A percentile compares a stretch with the other conserved stretches of the same genome.
These are phyloP conservation scores for Turritopsis dohrnii DNA, from an alignment of 30 jellyfish, hydroid and myxozoan species.

Conservation along the genomic window DNA sequence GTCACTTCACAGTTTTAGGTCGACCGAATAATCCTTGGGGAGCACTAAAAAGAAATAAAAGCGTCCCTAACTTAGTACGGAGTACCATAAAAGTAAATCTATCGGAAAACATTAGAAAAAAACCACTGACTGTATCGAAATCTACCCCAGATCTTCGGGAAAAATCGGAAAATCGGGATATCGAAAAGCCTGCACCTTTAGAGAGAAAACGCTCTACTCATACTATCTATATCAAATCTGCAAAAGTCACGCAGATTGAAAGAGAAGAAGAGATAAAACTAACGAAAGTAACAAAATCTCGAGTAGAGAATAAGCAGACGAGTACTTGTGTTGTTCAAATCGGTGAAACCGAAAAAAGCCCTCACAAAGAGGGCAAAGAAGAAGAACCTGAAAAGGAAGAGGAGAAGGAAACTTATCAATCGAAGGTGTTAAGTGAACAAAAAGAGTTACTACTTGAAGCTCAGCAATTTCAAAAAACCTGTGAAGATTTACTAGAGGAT, in stretches of 20 bases:
- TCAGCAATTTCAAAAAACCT: slow-evolving; percentile 5
- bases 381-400: not conserved
- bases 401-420: not conserved
- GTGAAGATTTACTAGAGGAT: slow-evolving; percentile 14
- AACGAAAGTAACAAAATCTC: not conserved
- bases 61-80: not conserved
- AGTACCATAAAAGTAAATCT: not conserved
- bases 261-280: not conserved
- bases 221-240: slow-evolving; percentile 3
- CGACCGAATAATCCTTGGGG: slow-evolving; percentile 27
- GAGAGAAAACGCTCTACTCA: slow-evolving; percentile 8
- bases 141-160: not conserved
- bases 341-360: not conserved
- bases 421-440: not conserved
- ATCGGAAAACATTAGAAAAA: not conserved
- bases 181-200: not conserved
- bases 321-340: not conserved
- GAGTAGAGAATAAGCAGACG: not conserved
- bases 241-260: not conserved
- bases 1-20: slow-evolving; percentile 13
- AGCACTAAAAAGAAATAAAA: not conserved
- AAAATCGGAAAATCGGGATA: not conserved
- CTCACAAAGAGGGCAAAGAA: not conserved
- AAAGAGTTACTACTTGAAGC: not conserved
- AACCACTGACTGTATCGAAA: not conserved